Base-by-base conservation (phyloP, 2,113 vertebrate genomes). In the Fukomys damarensis region DNA sequence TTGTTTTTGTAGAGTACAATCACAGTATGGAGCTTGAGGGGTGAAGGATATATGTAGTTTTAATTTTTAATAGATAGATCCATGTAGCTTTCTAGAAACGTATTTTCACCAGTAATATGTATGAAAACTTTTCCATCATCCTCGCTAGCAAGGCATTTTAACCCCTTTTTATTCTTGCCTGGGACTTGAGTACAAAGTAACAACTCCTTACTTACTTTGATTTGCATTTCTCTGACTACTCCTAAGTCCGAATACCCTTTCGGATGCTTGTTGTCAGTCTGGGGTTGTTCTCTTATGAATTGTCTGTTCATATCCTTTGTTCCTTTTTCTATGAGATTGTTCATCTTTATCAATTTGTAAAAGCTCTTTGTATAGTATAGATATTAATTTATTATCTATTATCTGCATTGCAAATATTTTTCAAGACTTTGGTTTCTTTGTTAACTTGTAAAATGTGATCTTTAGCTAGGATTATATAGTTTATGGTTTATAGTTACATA, bases 201-300 rank as follows among this genome's bases (percentile, higher is more conserved):
- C 94, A 94, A 91, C 11, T 88, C 24, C n/a, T 93, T 86, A n/a
- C 56, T 84, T 79, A n/a, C 56, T 84, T 79, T 89, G 90, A 94
- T 96, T 91, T 95, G 11, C 58, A 89, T 84, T 95, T 97, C 94
- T 96, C 43, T 94, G 92, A 82, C 26, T 86, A 63, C 66, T 58
- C 89, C 19, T 66, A 70, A 89, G 38, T 14, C 86, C 89, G n/a
- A 83, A 91, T 93, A 58, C 89, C 24, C 93, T 93, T 89, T 94
- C 59, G 12, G 74, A 63, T 80, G 38, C 72, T 96, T 94, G 79
- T 89, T 94, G 32, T 82, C 56, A 89, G 54, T 86, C 90, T 89
- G 82, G 28, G 8, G 58, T 92, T 89, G 65, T 46, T 90, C 13
- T 63, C 56, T 84, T 92, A 56, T 65, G 81, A 90, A 96, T n/a